These are phyloP conservation scores for Phalacrocorax aristotelis DNA, from an alignment of 2,113 vertebrate genomes.

Conservation along the genomic window DNA sequence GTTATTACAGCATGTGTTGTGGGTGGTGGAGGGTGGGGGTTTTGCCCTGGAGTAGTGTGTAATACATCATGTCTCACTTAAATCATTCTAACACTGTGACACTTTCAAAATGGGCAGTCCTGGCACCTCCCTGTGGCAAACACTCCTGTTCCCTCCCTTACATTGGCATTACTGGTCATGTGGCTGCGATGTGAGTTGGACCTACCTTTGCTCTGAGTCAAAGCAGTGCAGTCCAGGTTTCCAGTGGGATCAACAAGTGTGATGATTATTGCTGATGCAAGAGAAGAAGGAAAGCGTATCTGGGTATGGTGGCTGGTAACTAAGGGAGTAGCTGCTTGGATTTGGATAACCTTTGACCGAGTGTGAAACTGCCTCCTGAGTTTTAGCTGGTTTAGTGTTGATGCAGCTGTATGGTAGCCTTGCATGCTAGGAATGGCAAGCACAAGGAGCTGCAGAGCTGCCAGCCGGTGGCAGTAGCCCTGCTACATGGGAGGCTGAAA, in stretches of 20 bases:
- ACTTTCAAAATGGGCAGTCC: neutral
- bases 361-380: neutral
- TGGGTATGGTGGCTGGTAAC: neutral
- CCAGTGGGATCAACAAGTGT: neutral
- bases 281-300: neutral
- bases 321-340: neutral
- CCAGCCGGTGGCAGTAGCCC: neutral
- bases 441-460: neutral
- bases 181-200: neutral
- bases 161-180: neutral
- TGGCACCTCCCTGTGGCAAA: neutral
- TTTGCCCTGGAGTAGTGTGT: neutral
- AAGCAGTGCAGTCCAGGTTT: neutral
- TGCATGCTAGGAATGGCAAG: neutral
- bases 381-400: neutral
- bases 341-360: neutral
- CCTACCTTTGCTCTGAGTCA: conserved; percentile 11
- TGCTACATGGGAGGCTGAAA: fast-evolving
- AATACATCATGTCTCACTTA: neutral
- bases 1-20: neutral
- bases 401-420: neutral
- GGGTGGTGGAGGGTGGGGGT: neutral
- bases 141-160: neutral
- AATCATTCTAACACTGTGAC: neutral
- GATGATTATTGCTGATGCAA: neutral